A percentile compares a stretch with the other conserved stretches of the same genome.
phyloP scores from a whole-genome alignment of 2,113 vertebrate species.

The Leucopternis melanops region DNA sequence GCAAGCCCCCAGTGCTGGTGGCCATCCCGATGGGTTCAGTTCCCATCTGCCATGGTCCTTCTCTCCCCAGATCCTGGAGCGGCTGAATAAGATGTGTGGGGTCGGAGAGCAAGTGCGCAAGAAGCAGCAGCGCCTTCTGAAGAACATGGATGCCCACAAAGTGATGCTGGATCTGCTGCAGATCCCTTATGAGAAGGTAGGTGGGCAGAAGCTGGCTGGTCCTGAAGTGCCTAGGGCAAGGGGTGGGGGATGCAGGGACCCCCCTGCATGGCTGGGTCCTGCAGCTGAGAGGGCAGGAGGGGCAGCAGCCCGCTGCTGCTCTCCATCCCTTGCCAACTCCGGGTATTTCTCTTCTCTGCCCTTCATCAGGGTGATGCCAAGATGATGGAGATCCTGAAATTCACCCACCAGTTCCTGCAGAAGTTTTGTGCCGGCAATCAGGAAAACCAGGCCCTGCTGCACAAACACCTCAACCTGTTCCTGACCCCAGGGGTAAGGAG shows the following conservation, averaged over 20 bases:
- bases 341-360: neutral
- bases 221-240: neutral
- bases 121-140: slow-evolving; percentile 93
- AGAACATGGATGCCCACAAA: slow-evolving; percentile 98
- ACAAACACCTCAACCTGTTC: slow-evolving; percentile 93
- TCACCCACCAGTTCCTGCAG: slow-evolving; percentile 95
- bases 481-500: slow-evolving; percentile 87
- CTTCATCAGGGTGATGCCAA: slow-evolving; percentile 83
- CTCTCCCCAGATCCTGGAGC: slow-evolving; percentile 84
- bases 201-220: neutral
- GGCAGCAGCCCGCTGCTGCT: neutral
- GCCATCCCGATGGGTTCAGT: neutral
- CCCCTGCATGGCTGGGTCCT: neutral
- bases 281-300: neutral
- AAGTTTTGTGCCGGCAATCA: slow-evolving; percentile 94
- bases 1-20: neutral
- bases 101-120: slow-evolving; percentile 87
- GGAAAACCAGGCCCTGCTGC: slow-evolving; percentile 92
- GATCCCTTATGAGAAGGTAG: slow-evolving; percentile 93
- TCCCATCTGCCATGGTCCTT: neutral
- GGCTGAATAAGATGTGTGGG: slow-evolving; percentile 93
- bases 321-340: neutral
- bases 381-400: slow-evolving; percentile 94
- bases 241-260: fast-evolving
- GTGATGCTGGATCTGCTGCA: slow-evolving; percentile 98